These are phyloP conservation scores for Oreotrochilus melanogaster DNA, from an alignment of 2,113 vertebrate genomes.

Conservation along the genomic window DNA sequence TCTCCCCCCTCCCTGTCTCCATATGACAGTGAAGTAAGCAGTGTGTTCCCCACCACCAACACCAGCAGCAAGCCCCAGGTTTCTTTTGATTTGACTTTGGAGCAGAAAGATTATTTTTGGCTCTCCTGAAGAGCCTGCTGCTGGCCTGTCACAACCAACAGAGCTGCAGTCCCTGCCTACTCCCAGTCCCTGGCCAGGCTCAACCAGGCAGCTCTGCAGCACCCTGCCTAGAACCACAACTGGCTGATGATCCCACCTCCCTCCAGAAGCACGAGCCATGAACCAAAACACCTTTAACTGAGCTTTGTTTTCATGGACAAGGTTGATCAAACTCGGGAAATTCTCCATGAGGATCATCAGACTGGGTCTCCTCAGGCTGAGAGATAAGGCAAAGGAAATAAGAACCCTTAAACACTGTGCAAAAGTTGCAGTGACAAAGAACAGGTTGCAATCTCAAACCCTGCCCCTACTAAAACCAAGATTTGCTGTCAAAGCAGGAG, in stretches of 20 bases:
- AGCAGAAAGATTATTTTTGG: background rate
- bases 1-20: background rate
- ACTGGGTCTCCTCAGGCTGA: background rate
- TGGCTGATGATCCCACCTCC: accelerated
- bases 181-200: background rate
- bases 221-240: accelerated
- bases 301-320: background rate
- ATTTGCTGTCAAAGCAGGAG: background rate
- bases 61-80: background rate
- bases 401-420: background rate
- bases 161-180: background rate
- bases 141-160: background rate
- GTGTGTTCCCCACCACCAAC: background rate
- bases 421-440: background rate
- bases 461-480: background rate
- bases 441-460: background rate
- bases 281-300: background rate
- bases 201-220: background rate
- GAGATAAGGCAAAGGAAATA: background rate
- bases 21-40: background rate
- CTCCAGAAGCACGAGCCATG: background rate
- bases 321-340: background rate
- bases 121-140: background rate
- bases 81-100: background rate
- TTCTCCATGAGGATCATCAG: background rate